Evolutionary conservation across 1,140 invertebrate species (phyloP).

Genomic region (Plodia interpunctella): DNA sequence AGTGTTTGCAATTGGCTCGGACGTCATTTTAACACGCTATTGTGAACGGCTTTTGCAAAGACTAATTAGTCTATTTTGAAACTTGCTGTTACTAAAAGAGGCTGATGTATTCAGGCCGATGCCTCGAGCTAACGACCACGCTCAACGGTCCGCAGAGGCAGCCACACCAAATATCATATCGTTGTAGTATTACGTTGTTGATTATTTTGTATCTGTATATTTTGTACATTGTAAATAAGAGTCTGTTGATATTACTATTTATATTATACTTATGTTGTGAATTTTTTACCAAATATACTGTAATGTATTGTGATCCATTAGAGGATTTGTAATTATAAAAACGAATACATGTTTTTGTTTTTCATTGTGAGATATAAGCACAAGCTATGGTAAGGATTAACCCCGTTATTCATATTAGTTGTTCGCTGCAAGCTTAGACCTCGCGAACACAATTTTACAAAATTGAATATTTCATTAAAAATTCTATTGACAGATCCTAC

Average conservation of each 20-base stretch:
- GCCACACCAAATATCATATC: conserved; percentile 39
- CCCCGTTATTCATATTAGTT: too few species aligned
- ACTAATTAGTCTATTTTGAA: too few species aligned
- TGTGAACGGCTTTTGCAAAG: too few species aligned
- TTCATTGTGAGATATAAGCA: not conserved
- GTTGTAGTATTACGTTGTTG: conserved; percentile 41
- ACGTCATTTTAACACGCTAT: too few species aligned
- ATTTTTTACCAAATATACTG: conserved; percentile 73
- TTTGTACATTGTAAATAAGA: conserved; percentile 71
- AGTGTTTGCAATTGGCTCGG: too few species aligned
- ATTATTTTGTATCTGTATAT: conserved; percentile 66
- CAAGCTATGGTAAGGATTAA: too few species aligned
- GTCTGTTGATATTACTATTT: conserved; percentile 72
- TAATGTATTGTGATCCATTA: conserved; percentile 26
- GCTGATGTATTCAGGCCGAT: too few species aligned
- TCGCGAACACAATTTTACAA: too few species aligned
- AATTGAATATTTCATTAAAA: too few species aligned
- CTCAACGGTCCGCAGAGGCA: not conserved
- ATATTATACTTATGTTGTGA: conserved; percentile 70
- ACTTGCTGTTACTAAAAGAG: too few species aligned
- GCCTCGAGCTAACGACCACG: not conserved
- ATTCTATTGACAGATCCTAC: too few species aligned
- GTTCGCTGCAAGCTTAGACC: too few species aligned
- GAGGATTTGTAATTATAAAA: conserved; percentile 33
- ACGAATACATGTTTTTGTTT: not conserved